phyloP scores from a whole-genome alignment of 2,797 vertebrate species.

The Notamacropus eugenii region DNA sequence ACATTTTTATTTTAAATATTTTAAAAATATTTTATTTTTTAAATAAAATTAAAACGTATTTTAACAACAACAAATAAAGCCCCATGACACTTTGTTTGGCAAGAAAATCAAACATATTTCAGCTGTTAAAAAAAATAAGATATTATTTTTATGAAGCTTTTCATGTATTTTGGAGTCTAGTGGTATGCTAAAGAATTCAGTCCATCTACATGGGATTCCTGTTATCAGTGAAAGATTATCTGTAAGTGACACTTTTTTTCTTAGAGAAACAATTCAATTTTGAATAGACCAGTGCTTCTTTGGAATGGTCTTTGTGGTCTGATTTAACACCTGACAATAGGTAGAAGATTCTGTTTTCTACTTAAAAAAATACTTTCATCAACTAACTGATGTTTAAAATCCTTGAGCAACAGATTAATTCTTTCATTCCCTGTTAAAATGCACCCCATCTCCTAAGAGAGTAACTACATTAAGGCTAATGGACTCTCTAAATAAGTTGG shows the following conservation, averaged over 20 bases:
- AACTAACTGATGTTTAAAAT: neutral
- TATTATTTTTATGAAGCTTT: neutral
- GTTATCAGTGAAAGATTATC: neutral
- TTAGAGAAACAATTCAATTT: neutral
- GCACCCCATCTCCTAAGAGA: neutral
- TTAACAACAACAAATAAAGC: neutral
- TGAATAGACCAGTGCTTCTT: neutral
- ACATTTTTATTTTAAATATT: neutral
- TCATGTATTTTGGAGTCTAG: neutral
- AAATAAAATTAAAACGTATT: constrained; percentile 32
- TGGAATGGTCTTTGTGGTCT: neutral
- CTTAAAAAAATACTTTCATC: neutral
- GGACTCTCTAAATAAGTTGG: neutral
- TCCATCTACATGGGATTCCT: neutral
- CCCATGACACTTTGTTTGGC: neutral
- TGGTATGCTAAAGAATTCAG: neutral
- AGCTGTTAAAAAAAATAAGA: neutral
- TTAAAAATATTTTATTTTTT: too few relatives aligned
- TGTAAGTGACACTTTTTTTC: neutral
- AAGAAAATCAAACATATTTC: constrained; percentile 27
- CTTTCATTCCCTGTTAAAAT: neutral
- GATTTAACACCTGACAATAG: neutral
- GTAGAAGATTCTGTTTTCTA: neutral
- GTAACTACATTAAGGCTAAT: neutral
- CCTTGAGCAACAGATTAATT: neutral